Evolutionary conservation across 1,140 invertebrate genomes (phyloP).

Genomic region (Zaprionus nigranus): DNA sequence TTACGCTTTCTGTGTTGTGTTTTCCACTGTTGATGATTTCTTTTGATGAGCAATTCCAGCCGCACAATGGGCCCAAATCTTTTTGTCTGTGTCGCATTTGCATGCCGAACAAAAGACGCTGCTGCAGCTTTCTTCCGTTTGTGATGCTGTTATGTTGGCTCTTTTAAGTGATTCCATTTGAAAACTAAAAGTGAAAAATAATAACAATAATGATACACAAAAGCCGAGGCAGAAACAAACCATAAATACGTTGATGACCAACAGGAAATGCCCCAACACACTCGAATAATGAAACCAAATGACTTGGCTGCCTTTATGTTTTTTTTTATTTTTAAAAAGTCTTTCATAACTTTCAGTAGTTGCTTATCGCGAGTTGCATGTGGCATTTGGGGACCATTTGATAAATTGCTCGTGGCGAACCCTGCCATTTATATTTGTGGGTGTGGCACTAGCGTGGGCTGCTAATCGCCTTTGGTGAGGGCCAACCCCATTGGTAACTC

Average conservation of each 20-base stretch:
- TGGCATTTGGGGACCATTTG: constrained; percentile 3
- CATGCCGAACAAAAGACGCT: constrained; percentile 44
- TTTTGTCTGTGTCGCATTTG: constrained; percentile 51
- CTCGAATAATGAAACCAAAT: not conserved
- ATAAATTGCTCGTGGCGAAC: constrained; percentile 16
- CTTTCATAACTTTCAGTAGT: not conserved
- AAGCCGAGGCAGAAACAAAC: constrained; percentile 23
- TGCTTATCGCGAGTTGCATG: constrained; percentile 9
- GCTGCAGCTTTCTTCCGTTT: constrained; percentile 38
- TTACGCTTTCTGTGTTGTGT: constrained; percentile 18
- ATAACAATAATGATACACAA: constrained; percentile 25
- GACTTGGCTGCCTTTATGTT: not conserved
- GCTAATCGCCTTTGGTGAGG: not conserved
- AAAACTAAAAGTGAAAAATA: constrained; percentile 53
- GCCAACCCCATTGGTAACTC: not conserved
- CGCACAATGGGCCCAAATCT: constrained; percentile 58
- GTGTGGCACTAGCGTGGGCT: constrained; percentile 5
- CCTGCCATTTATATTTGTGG: constrained; percentile 7
- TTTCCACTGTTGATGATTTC: constrained; percentile 62
- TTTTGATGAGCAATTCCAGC: constrained; percentile 68
- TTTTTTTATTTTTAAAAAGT: constrained; percentile 1
- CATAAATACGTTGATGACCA: constrained; percentile 40
- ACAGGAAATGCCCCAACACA: constrained; percentile 33
- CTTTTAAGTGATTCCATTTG: constrained; percentile 45
- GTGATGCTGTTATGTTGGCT: not conserved